Percentiles rank a stretch among this genome's conserved stretches.
phyloP scores from a whole-genome alignment of 2,797 vertebrate genomes.

The Galaxias olidus region DNA sequence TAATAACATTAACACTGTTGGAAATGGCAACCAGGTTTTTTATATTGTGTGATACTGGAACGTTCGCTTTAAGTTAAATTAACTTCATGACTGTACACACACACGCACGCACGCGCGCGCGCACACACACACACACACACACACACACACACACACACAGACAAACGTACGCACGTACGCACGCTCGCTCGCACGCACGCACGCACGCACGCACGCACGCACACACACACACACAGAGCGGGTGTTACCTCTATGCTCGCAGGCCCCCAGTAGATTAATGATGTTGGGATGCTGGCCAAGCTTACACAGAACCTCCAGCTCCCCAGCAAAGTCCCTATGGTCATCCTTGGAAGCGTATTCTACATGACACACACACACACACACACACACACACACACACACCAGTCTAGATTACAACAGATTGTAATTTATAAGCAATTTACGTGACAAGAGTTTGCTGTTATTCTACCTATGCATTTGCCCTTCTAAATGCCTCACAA shows the following conservation, averaged over 20 bases:
- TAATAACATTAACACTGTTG: no score
- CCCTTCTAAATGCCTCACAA: no score
- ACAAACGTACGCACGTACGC: not conserved
- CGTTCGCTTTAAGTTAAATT: no score
- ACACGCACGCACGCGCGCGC: no score
- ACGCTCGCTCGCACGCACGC: not conserved
- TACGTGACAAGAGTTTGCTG: no score
- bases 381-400: constrained; percentile 30
- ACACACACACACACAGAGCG: not conserved
- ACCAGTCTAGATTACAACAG: not conserved
- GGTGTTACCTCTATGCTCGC: constrained; percentile 82
- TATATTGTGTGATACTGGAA: no score
- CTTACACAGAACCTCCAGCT: constrained; percentile 88
- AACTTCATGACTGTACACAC: not conserved
- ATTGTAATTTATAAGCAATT: no score
- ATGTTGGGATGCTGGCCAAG: constrained; percentile 88
- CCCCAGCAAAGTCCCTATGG: constrained; percentile 86
- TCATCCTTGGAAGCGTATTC: constrained; percentile 89
- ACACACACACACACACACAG: not conserved
- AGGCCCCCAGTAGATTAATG: constrained; percentile 87
- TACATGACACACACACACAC: constrained; percentile 36
- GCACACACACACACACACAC: not conserved
- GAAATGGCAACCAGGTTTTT: no score
- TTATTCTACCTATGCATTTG: no score
- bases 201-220: not conserved